Evolutionary conservation across 2,113 vertebrate species (phyloP), one percentile per base, ranked within the genome.

Genomic region (Pterocles gutturalis): DNA sequence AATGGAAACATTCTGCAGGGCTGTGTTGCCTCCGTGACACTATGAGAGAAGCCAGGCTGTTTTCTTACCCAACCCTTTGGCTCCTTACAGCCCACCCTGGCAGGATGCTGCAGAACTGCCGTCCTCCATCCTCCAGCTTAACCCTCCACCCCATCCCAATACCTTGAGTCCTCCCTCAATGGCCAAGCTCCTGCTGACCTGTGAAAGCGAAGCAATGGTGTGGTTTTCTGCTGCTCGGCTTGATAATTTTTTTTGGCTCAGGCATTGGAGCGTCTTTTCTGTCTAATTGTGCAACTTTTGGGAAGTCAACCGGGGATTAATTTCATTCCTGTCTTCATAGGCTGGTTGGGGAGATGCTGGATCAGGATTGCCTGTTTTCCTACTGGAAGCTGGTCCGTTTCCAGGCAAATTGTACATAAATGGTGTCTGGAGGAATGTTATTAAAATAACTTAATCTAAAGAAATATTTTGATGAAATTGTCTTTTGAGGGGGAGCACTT

Each of bases 1-100:
- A 95, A 95, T 87, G 80, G 91, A 80, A 96, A 78, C 15, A 11
- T 80, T 90, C 87, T 70, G 91, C 86, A 73, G 95, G 89, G 41
- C 45, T 96, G 46, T 79, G 31, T 88, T 0, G 1, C 61, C 36
- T 49, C 87, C 0, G 14, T 87, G 92, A 79, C 0, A 0, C 92
- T 51, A 76, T 91, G 90, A 91, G 73, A 85, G 57, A 76, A 95
- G 48, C 70, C 92, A 95, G 92, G 85, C 79, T 90, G 43, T 31
- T 85, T 91, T 90, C 93, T 93, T 96, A 64, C 90, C 66, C 84
- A 82, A 41, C 17, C 85, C 61, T 65, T 85, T 95, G 94, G 90
- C 92, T 94, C 38, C 78, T 76, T 5, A 2, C 70, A 93, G 73
- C 57, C 53, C 21, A 9, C 29, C 45, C 85, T 93, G 78, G 85